phyloP scores from a whole-genome alignment of 2,113 vertebrate genomes.

The Microcebus ravelobensis region DNA sequence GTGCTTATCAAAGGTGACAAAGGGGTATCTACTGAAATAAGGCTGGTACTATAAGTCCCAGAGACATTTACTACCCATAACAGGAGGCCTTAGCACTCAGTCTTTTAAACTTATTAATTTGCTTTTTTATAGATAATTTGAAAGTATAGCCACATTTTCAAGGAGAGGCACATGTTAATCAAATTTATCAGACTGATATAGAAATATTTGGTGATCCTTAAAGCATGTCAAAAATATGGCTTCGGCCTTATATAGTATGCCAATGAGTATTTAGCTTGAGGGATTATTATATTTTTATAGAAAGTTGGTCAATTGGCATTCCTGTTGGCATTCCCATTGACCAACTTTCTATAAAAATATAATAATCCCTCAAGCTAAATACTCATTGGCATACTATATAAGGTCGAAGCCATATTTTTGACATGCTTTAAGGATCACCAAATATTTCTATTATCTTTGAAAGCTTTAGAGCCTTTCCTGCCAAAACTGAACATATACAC shows the following conservation, averaged over 20 bases:
- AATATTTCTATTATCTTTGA: not conserved
- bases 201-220: not conserved
- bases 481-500: not conserved
- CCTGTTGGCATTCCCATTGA: not conserved
- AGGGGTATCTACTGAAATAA: not conserved
- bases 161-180: not conserved
- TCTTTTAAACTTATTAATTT: not conserved
- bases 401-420: not conserved
- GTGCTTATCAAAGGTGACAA: not conserved
- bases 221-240: not conserved
- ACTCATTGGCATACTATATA: not conserved
- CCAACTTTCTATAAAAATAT: not conserved
- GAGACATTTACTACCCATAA: not conserved
- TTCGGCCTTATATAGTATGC: not conserved
- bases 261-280: not conserved
- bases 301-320: not conserved
- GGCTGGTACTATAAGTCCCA: not conserved
- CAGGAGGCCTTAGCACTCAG: not conserved
- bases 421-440: not conserved
- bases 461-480: not conserved
- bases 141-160: not conserved
- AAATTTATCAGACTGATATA: not conserved
- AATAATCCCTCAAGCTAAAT: not conserved
- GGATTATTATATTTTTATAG: not conserved
- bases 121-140: not conserved